Percentiles rank a stretch among this genome's conserved stretches.
Conservation (phyloP, 2,797 vertebrate species). For the Poecilia picta region DNA sequence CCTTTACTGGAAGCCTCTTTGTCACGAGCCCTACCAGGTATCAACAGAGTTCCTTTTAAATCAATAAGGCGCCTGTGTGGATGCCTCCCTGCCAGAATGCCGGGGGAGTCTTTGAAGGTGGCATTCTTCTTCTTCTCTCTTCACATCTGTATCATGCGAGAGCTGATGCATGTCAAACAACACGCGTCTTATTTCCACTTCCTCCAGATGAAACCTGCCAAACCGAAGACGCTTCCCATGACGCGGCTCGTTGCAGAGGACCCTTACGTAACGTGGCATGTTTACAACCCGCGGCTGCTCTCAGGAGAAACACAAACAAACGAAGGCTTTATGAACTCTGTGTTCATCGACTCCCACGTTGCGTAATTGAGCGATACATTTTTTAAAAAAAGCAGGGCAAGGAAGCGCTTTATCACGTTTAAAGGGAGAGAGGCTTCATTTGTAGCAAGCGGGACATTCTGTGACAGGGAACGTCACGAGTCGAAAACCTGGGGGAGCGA, state of each 20-base stretch:
- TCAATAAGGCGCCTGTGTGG: background rate
- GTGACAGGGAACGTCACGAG: slow-evolving; percentile 25
- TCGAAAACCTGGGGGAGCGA: slow-evolving; percentile 4
- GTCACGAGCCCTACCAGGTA: background rate
- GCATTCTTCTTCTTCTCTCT: slow-evolving; percentile 24
- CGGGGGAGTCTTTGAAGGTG: slow-evolving; percentile 18
- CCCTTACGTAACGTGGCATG: slow-evolving; percentile 51
- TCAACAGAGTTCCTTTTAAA: background rate
- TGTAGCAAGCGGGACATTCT: slow-evolving; percentile 3
- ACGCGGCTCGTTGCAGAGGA: slow-evolving; percentile 44
- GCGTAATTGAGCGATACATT: background rate
- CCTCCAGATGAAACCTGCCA: slow-evolving; percentile 51
- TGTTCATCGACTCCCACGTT: slow-evolving; percentile 25
- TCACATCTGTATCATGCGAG: slow-evolving; percentile 1
- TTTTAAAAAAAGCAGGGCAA: background rate
- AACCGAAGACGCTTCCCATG: slow-evolving; percentile 52
- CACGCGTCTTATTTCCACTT: slow-evolving; percentile 27
- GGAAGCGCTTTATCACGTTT: background rate
- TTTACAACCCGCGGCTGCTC: slow-evolving; percentile 44
- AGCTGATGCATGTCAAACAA: slow-evolving; percentile 24
- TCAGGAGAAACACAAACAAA: slow-evolving; percentile 41
- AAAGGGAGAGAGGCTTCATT: background rate
- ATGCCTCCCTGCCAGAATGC: background rate
- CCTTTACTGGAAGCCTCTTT: background rate
- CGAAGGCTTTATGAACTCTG: slow-evolving; percentile 41